Conservation (phyloP, 2,113 vertebrate genomes). For the Oryzias celebensis region DNA sequence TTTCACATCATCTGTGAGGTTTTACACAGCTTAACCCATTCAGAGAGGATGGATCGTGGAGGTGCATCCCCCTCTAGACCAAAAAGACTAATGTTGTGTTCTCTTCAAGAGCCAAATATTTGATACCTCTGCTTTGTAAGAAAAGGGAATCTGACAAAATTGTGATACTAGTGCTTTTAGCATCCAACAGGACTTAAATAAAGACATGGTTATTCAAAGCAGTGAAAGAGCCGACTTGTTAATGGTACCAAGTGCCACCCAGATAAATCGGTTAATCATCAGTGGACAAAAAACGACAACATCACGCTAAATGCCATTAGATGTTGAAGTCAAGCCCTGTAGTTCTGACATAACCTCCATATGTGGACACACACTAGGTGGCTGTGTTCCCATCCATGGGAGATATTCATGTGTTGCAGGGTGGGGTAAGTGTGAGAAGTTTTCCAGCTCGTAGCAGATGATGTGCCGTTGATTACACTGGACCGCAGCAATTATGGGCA, state of each 20-base stretch:
- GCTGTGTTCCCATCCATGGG: slow-evolving; percentile 24
- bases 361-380: slow-evolving; percentile 16
- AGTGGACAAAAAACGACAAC: not conserved
- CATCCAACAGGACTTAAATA: not conserved
- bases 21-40: not conserved
- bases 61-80: too few relatives aligned
- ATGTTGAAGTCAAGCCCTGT: slow-evolving; percentile 5
- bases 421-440: slow-evolving; percentile 61
- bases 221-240: slow-evolving; percentile 3
- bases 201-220: not conserved
- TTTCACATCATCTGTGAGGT: slow-evolving; percentile 9
- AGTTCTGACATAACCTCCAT: slow-evolving; percentile 9
- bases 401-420: slow-evolving; percentile 38
- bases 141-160: not conserved
- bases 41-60: not conserved
- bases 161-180: not conserved
- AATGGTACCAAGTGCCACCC: not conserved
- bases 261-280: not conserved
- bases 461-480: slow-evolving; percentile 71
- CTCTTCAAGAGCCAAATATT: too few relatives aligned
- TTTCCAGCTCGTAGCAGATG: slow-evolving; percentile 68
- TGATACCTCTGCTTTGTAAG: not conserved
- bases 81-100: too few relatives aligned
- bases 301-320: not conserved
- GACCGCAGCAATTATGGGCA: slow-evolving; percentile 66